Percentiles rank a stretch among this genome's conserved stretches.
Evolutionary conservation across 2,797 vertebrate genomes (phyloP).

Genomic region (Paratrypauchen microcephalus): DNA sequence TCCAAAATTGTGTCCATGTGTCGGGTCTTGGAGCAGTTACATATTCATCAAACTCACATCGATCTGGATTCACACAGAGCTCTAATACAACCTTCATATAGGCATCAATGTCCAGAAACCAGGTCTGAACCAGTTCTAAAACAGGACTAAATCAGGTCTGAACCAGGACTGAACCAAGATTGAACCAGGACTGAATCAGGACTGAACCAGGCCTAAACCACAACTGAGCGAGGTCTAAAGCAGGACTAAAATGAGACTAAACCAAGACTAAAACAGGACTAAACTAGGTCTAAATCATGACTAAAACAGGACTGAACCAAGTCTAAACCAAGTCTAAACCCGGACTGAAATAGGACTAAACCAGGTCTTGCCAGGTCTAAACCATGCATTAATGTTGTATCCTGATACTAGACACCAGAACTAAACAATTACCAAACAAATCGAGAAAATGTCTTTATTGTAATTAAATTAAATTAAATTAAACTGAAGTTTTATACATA

Average conservation of each 20-base stretch:
- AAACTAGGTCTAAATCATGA: too few species aligned
- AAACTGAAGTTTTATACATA: neutral
- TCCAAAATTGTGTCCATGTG: neutral
- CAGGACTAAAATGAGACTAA: too few species aligned
- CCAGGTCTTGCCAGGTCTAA: neutral
- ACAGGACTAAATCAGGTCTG: neutral
- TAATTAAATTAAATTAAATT: too few species aligned
- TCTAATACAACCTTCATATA: too few species aligned
- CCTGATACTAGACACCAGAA: too few species aligned
- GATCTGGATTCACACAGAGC: constrained; percentile 10
- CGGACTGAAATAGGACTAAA: neutral
- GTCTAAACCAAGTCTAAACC: neutral
- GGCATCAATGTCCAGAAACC: neutral
- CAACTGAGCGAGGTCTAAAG: too few species aligned
- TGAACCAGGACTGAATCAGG: too few species aligned
- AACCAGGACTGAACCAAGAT: too few species aligned
- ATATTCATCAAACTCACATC: constrained; percentile 17
- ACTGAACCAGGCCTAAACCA: too few species aligned
- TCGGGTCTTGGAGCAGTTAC: constrained; percentile 23
- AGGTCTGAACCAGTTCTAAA: neutral
- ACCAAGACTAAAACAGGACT: neutral
- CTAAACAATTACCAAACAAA: too few species aligned
- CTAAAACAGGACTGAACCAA: neutral
- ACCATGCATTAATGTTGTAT: neutral
- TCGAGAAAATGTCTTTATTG: too few species aligned